Evolutionary conservation across 2,888 invertebrate species (phyloP), one percentile per base, ranked within the genome.

Genomic region (Cryptocephalus primarius): DNA sequence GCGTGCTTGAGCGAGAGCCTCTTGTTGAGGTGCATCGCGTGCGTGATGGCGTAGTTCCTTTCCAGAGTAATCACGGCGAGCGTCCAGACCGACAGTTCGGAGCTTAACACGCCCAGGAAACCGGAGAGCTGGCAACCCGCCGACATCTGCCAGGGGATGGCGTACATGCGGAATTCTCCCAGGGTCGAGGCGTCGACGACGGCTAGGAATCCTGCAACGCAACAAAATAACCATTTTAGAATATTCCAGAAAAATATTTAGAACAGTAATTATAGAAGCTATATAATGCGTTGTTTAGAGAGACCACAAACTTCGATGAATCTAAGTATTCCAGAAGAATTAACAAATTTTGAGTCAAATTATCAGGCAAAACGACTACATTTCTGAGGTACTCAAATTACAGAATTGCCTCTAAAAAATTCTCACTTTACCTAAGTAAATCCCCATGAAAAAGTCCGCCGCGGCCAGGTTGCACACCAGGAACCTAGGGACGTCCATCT

Each of bases 121-220:
- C 97, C 97, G 1, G 95, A 93, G 42, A 93, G 75, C 63, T 91
- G 88, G 70, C 96, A 97, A 31, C 89, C 90, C 34, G 83, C 78
- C 32, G 92, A 92, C 83, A 90, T 88, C 75, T 97, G 97, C 96
- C 97, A 97, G 1, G 88, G 86, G 54, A 97, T 93, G 11, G 96
- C 96, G 72, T 91, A 91, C 78, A 87, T 89, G 57, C 94, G 85
- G 72, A 96, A 97, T 71, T 94, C 91, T 22, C 96, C 95, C 48
- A 96, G 73, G 0, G 96, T 96, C 14, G 90, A 89, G 0, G 93
- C 94, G 70, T 97, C 97, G 44, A 95, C 91, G 39, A 96, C 88
- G 0, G 96, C 96, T 61, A 97, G 72, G 60, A 95, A 84, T 1
- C 93, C 94, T 85, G 66, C 14, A 60, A 57, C 11, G 6, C 6